Evolutionary conservation across 2,113 vertebrate genomes (phyloP), one percentile per base, ranked within the genome.

Genomic region (Murina feae): DNA sequence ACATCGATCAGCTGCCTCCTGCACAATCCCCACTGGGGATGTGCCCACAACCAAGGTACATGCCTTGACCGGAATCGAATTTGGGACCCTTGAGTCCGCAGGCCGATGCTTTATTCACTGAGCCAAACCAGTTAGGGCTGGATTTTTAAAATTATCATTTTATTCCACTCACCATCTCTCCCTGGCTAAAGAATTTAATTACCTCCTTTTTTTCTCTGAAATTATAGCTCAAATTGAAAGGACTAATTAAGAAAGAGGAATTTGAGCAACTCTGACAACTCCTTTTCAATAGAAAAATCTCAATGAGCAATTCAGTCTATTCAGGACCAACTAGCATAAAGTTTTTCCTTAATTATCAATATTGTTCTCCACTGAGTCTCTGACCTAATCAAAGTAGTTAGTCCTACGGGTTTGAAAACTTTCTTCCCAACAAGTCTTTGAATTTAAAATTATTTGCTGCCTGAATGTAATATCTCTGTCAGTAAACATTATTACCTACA

Each of bases 211-310:
- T 72, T 85, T 51, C 28, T 80, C 66, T 93, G 42, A 95, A 96
- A 96, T 96, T 96, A 94, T 82, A 94, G 86, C 86, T 95, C 53
- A 88, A 69, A 97, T 83, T 96, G 84, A 97, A 93, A 96, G 74
- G 35, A 72, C 69, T 97, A 94, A 95, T 97, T 97, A 96, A 51
- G 53, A 83, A 83, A 95, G 72, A 96, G 71, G 47, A 92, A 91
- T 90, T 85, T 87, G 37, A 97, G 81, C 42, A 95, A 92, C 20
- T 97, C 39, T 93, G 91, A 95, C 91, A 96, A 93, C 47, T 88
- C 75, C 68, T 92, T 96, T 96, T 95, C 91, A 93, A 90, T 60
- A 94, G 81, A 58, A 74, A 94, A 94, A 92, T 89, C 82, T 95
- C 60, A 69, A 6, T 79, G 58, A 83, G 66, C 49, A 94, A 69